phyloP scores from a whole-genome alignment of 2,888 invertebrate species.

The Stenchaetothrips biformis region DNA sequence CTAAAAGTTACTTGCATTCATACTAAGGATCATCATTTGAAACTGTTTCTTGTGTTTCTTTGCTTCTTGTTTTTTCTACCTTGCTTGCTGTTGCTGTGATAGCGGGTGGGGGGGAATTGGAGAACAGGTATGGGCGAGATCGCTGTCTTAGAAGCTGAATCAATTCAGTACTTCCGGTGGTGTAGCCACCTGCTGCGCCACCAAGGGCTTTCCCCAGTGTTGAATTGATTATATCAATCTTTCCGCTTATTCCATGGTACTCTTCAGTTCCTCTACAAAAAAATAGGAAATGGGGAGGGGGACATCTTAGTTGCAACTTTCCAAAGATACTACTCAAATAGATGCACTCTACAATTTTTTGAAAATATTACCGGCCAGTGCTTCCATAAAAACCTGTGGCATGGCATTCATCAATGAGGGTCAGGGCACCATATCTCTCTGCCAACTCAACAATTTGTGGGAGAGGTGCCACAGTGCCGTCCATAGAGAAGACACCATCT shows the following conservation, averaged over 20 bases:
- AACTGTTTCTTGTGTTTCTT: not conserved
- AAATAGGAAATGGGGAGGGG: slow-evolving; percentile 10
- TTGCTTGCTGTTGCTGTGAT: slow-evolving; percentile 75
- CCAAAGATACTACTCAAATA: too few relatives aligned
- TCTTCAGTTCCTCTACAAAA: slow-evolving; percentile 85
- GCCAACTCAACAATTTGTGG: slow-evolving; percentile 69
- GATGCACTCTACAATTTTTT: too few relatives aligned
- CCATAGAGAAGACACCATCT: slow-evolving; percentile 94
- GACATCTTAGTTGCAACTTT: too few relatives aligned
- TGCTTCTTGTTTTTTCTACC: slow-evolving; percentile 47
- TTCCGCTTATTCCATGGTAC: slow-evolving; percentile 59
- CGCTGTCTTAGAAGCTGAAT: slow-evolving; percentile 74
- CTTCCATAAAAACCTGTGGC: slow-evolving; percentile 88
- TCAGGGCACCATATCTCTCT: slow-evolving; percentile 69
- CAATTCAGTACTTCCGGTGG: slow-evolving; percentile 70
- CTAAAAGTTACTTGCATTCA: not conserved
- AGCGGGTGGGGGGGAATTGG: slow-evolving; percentile 82
- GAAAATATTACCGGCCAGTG: slow-evolving; percentile 62
- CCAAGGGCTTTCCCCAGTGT: slow-evolving; percentile 89
- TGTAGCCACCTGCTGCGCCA: slow-evolving; percentile 84
- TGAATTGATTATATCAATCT: slow-evolving; percentile 82
- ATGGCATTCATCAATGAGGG: slow-evolving; percentile 86
- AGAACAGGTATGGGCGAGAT: slow-evolving; percentile 83
- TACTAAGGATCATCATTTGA: not conserved
- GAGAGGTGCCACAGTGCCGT: slow-evolving; percentile 81